Percentiles rank a stretch among this genome's conserved stretches.
Evolutionary conservation across 2,888 invertebrate genomes (phyloP).

Genomic region (Lasioglossum pauxillum): DNA sequence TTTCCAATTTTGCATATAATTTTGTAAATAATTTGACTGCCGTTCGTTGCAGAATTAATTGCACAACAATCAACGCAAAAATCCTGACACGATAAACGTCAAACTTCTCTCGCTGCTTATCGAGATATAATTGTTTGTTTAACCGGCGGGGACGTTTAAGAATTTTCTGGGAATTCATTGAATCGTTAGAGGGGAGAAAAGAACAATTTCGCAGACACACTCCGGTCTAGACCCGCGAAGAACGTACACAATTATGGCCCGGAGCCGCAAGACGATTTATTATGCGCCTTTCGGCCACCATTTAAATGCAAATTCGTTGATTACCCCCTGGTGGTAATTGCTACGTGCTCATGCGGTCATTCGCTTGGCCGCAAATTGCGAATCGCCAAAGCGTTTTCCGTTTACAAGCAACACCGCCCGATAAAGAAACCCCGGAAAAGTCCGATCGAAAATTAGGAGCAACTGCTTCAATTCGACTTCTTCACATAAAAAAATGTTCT

Average conservation of each 20-base stretch:
- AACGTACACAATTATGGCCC: conserved; percentile 66
- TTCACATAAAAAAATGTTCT: too few species aligned
- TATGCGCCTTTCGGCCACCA: conserved; percentile 80
- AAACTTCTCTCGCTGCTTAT: neutral
- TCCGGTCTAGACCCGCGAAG: conserved; percentile 43
- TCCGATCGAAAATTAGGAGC: too few species aligned
- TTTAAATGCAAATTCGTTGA: conserved; percentile 83
- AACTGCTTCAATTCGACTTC: too few species aligned
- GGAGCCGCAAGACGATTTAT: conserved; percentile 75
- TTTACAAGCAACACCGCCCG: conserved; percentile 15
- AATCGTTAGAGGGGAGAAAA: neutral
- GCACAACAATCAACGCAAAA: neutral
- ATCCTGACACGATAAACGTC: neutral
- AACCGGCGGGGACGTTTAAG: neutral
- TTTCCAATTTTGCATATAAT: neutral
- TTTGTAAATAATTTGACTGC: neutral
- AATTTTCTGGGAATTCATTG: neutral
- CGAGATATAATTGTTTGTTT: neutral
- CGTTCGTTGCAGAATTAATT: neutral
- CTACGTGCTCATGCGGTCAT: conserved; percentile 73
- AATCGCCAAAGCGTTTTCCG: conserved; percentile 57
- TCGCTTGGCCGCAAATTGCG: conserved; percentile 48
- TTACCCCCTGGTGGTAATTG: conserved; percentile 80
- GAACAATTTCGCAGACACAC: conserved; percentile 35
- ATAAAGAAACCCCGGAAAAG: neutral